Evolutionary conservation across 2,888 invertebrate species (phyloP), one percentile per base, ranked within the genome.

Genomic region (Melanostoma scalare): DNA sequence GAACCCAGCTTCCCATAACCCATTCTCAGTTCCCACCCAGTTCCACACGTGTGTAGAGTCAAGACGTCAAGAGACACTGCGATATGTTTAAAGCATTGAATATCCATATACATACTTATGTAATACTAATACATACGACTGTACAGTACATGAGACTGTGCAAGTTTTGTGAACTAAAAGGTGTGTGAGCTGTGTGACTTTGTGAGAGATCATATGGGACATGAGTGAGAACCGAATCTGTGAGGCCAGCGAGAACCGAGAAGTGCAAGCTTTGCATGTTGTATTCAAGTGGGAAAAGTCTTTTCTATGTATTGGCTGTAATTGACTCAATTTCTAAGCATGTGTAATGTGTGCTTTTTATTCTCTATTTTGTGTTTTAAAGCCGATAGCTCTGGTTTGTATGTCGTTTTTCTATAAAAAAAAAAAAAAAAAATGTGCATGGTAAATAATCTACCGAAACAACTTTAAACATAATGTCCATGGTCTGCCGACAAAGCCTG

Each of bases 381-480:
- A 61, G 44, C 46, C 20, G 20, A 20, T 20, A 20, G 20, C 35
- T 10, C 44, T 44, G 58, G 40, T 58, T 60, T 60, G 33, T 60
- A 6, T 5, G 6, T n/a, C 2, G 42, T 42, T 60, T 61, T 35
- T 46, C 9, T 61, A 40, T 10, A 46, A 61, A 33, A 61, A 46
- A 33, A 61, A 46, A 61, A 33, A 61, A 46, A 33, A 61, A 61
- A 44, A 35, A 61, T 61, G 8, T 61, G 46, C 60, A 61, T 46
- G 60, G 60, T 61, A 46, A 61, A 61, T 61, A 46, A 46, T 44
- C 60, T 46, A 5, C 35, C 46, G 60, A 61, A 44, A 20, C 46
- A 40, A 10, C 42, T 60, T 44, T 30, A n/a, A 60, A 44, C 33
- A 36, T 35, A 3, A n/a, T 42, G 42, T 6, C 20, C 20, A 20